A percentile compares a stretch with the other conserved stretches of the same genome.
Evolutionary conservation across 2,113 vertebrate species (phyloP).

Genomic region (Trinectes maculatus): DNA sequence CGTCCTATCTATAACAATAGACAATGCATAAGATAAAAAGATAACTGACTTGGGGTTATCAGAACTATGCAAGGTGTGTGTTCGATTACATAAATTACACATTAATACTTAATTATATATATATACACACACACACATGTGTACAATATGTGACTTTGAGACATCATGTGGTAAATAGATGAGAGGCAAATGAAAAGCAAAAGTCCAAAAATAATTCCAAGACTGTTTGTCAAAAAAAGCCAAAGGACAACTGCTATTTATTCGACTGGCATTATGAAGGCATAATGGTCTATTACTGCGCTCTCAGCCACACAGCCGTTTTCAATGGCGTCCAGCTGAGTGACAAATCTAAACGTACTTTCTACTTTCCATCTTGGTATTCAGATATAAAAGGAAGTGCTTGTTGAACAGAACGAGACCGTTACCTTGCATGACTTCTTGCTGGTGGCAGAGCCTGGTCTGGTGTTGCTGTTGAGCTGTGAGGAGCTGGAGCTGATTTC

Average conservation of each 20-base stretch:
- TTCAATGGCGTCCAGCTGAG: background rate
- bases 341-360: background rate
- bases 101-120: too few species aligned
- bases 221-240: background rate
- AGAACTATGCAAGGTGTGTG: too few species aligned
- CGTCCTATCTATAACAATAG: background rate
- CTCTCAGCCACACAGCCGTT: background rate
- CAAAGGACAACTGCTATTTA: background rate
- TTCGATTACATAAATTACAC: too few species aligned
- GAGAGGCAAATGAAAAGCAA: background rate
- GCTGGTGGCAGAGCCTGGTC: conserved; percentile 94
- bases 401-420: background rate
- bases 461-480: conserved; percentile 95
- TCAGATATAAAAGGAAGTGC: background rate
- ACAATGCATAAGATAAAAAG: background rate
- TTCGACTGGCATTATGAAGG: too few species aligned
- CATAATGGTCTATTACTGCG: conserved; percentile 9
- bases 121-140: too few species aligned
- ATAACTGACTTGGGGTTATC: too few species aligned
- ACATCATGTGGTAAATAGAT: conserved; percentile 5
- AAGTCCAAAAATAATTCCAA: background rate
- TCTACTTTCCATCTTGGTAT: background rate
- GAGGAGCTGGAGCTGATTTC: conserved; percentile 97
- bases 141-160: too few species aligned
- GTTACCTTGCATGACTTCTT: conserved; percentile 93